A percentile compares a stretch with the other conserved stretches of the same genome.
These are phyloP conservation scores for Podarcis muralis DNA, from an alignment of 2,113 vertebrate genomes.

Conservation along the genomic window DNA sequence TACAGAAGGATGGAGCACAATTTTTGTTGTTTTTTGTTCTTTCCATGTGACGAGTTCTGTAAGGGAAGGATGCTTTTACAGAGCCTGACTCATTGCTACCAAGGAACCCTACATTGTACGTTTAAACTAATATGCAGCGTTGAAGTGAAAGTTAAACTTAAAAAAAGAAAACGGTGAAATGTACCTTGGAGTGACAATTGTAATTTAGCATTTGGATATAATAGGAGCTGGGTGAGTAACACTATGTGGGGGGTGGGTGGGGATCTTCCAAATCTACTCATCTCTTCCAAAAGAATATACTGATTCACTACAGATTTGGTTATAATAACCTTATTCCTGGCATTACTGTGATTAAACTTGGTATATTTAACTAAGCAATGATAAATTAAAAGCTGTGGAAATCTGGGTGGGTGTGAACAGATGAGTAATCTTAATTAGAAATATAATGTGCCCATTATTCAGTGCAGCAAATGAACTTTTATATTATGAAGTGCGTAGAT, in stretches of 20 bases:
- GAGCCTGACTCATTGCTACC: fast-evolving
- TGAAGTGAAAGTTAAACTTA: slow-evolving; percentile 14
- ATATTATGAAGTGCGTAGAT: slow-evolving; percentile 62
- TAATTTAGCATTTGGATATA: not conserved
- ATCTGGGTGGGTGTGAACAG: slow-evolving; percentile 67
- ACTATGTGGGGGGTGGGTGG: not conserved
- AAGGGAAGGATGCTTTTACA: not conserved
- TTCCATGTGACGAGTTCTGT: not conserved
- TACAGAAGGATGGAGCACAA: not conserved
- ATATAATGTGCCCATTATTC: slow-evolving; percentile 73
- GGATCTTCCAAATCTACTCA: slow-evolving; percentile 9
- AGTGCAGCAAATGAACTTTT: slow-evolving; percentile 67
- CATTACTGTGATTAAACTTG: slow-evolving; percentile 65
- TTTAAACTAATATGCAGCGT: not conserved
- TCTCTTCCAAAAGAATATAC: slow-evolving; percentile 48
- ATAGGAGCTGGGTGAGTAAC: slow-evolving; percentile 14
- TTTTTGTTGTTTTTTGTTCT: not conserved
- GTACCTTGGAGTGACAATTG: not conserved
- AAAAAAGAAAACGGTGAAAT: not conserved
- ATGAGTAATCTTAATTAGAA: slow-evolving; percentile 77
- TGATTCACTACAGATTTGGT: slow-evolving; percentile 56
- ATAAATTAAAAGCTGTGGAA: slow-evolving; percentile 74
- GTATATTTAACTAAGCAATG: slow-evolving; percentile 68
- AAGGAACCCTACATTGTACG: not conserved
- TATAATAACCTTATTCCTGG: slow-evolving; percentile 66